These are phyloP conservation scores for Ophion ventricosus DNA, from an alignment of 2,888 invertebrate genomes.

Conservation along the genomic window DNA sequence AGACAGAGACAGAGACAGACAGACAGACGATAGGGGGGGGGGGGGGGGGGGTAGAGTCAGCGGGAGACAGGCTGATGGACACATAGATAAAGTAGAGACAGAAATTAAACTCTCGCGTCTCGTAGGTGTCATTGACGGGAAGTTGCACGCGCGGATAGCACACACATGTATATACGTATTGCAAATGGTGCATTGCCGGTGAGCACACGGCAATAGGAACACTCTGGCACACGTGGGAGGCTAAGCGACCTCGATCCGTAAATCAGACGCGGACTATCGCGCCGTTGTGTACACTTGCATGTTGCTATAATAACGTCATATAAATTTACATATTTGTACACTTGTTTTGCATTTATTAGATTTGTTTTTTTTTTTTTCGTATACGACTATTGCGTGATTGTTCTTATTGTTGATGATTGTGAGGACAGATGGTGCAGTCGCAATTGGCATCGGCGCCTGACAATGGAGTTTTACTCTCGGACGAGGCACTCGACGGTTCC, in stretches of 20 bases:
- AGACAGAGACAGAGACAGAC: background rate
- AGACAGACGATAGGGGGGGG: no score
- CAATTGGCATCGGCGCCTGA: constrained; percentile 81
- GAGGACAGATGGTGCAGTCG: constrained; percentile 77
- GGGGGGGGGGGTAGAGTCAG: no score
- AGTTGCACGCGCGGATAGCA: constrained; percentile 44
- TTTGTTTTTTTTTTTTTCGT: background rate
- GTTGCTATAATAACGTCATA: constrained; percentile 7
- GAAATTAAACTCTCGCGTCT: constrained; percentile 42
- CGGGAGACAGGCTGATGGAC: constrained; percentile 1
- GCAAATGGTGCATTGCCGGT: constrained; percentile 18
- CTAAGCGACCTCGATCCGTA: constrained; percentile 63
- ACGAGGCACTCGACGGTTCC: constrained; percentile 81
- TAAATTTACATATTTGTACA: constrained; percentile 3
- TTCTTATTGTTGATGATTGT: background rate
- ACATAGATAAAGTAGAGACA: background rate
- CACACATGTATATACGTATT: constrained; percentile 6
- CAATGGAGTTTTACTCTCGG: constrained; percentile 77
- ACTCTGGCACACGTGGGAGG: constrained; percentile 57
- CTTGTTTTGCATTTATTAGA: constrained; percentile 3
- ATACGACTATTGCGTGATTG: background rate
- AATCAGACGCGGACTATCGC: constrained; percentile 48
- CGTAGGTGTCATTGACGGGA: constrained; percentile 67
- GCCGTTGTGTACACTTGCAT: background rate
- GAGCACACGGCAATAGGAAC: constrained; percentile 2